Conservation (phyloP, 1,140 invertebrate species). For the Diachasmimorpha longicaudata region DNA sequence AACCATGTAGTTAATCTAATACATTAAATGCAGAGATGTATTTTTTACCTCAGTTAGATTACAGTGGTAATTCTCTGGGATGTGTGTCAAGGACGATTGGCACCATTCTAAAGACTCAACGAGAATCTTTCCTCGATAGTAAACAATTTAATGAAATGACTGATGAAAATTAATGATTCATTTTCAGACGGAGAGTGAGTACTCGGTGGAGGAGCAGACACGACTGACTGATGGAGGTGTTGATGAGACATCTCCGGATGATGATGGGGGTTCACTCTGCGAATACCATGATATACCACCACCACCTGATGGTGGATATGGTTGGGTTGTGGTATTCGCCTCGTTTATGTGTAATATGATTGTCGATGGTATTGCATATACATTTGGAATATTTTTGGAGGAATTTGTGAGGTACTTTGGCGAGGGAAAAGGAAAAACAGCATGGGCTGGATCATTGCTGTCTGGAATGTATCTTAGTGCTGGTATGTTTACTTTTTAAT, state of each 20-base stretch:
- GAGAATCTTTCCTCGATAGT: neutral
- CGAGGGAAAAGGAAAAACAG: conserved; percentile 85
- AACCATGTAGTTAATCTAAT: neutral
- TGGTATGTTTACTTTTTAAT: conserved; percentile 64
- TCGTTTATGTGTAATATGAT: conserved; percentile 98
- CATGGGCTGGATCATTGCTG: conserved; percentile 93
- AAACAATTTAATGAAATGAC: neutral
- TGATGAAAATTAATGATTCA: neutral
- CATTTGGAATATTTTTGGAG: conserved; percentile 87
- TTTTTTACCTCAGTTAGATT: neutral
- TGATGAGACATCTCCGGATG: conserved; percentile 70
- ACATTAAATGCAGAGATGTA: neutral
- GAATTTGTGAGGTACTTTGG: conserved; percentile 83
- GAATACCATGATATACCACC: conserved; percentile 80
- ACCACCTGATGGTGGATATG: conserved; percentile 86
- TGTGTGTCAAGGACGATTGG: conserved; percentile 22
- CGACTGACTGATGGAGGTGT: conserved; percentile 67
- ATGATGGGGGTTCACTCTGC: conserved; percentile 74
- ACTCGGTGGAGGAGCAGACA: conserved; percentile 79
- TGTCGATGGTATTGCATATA: conserved; percentile 96
- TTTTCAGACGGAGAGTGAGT: conserved; percentile 84
- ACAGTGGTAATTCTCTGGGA: neutral
- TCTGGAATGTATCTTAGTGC: conserved; percentile 93
- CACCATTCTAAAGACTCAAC: neutral
- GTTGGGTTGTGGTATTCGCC: conserved; percentile 92